Evolutionary conservation across 2,888 invertebrate species (phyloP).

Genomic region (Rhabditoides inermis): DNA sequence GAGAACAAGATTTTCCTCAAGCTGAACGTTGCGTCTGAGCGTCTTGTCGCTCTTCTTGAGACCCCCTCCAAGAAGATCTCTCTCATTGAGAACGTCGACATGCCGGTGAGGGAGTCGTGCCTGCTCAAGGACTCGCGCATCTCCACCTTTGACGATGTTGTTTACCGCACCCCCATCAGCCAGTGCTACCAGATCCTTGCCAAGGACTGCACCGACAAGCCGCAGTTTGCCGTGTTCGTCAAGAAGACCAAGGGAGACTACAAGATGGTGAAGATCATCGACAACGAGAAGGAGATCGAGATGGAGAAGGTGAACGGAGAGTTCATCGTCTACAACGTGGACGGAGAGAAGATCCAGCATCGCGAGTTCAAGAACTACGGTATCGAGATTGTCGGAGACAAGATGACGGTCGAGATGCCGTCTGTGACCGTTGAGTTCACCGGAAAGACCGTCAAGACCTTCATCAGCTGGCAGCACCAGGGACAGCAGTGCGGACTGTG

Average conservation of each 20-base stretch:
- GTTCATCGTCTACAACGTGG: neutral
- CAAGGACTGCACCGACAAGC: conserved; percentile 39
- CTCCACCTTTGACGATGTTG: conserved; percentile 39
- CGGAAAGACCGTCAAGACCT: too few relatives aligned
- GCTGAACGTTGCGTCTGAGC: too few relatives aligned
- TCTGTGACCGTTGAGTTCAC: too few relatives aligned
- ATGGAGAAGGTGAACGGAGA: neutral
- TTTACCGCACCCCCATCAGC: conserved; percentile 18
- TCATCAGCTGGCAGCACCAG: too few relatives aligned
- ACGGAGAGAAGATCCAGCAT: neutral
- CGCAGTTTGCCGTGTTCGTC: conserved; percentile 42
- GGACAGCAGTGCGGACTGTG: conserved; percentile 18
- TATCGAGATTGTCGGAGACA: conserved; percentile 13
- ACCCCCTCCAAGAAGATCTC: too few relatives aligned
- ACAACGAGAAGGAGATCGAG: neutral
- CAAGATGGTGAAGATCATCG: conserved; percentile 12
- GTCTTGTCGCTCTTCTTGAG: too few relatives aligned
- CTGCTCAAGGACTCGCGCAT: conserved; percentile 13
- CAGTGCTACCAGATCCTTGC: conserved; percentile 49
- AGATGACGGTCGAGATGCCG: conserved; percentile 5
- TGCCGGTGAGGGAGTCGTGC: conserved; percentile 2
- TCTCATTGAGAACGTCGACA: too few relatives aligned
- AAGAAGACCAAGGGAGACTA: conserved; percentile 23
- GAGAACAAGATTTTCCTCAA: too few relatives aligned
- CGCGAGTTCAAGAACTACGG: neutral